Conservation (phyloP, 2,888 invertebrate genomes). For the Melipona bicolor region DNA sequence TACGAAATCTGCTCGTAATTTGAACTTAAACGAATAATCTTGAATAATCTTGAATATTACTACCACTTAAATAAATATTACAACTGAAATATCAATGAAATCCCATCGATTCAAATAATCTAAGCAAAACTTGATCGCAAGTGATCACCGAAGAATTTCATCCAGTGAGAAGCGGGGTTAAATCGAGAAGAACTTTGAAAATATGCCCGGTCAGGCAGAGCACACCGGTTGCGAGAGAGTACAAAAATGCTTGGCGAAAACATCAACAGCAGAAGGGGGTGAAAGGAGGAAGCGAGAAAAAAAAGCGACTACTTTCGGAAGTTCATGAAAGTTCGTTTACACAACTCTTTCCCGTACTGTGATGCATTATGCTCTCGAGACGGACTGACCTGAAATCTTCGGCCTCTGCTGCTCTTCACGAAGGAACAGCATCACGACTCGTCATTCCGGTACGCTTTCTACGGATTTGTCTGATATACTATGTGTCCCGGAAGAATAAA, state of each 20-base stretch:
- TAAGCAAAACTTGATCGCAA: background rate
- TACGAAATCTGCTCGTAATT: too few relatives aligned
- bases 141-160: background rate
- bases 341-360: constrained; percentile 78
- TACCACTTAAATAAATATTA: too few relatives aligned
- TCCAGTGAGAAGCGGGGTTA: background rate
- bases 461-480: constrained; percentile 62
- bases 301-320: constrained; percentile 74
- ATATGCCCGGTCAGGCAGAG: background rate
- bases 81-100: too few relatives aligned
- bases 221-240: constrained; percentile 28
- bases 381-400: constrained; percentile 80
- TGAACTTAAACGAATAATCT: too few relatives aligned
- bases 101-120: background rate
- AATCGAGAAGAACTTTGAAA: constrained; percentile 5
- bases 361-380: constrained; percentile 81
- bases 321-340: constrained; percentile 79
- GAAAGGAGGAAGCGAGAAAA: constrained; percentile 11
- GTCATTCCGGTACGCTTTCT: constrained; percentile 71
- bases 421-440: constrained; percentile 64
- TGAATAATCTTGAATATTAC: too few relatives aligned
- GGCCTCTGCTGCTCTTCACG: constrained; percentile 74
- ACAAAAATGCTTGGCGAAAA: constrained; percentile 50
- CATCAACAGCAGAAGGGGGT: constrained; percentile 46
- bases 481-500: constrained; percentile 58